A percentile compares a stretch with the other conserved stretches of the same genome.
These are phyloP conservation scores for Orycteropus afer DNA, from an alignment of 2,113 vertebrate genomes.

Conservation along the genomic window DNA sequence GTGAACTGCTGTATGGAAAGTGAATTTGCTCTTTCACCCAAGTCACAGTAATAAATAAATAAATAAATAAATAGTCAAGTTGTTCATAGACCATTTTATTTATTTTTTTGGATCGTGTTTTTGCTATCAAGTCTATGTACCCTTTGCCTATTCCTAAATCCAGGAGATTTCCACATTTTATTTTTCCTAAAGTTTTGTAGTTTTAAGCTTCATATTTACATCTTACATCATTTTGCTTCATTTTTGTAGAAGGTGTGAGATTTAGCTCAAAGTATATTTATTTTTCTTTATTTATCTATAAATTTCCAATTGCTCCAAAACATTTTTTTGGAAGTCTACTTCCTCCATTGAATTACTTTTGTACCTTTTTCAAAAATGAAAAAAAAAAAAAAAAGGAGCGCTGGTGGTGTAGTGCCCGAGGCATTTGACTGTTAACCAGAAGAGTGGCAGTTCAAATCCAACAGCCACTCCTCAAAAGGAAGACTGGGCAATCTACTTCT, in stretches of 20 bases:
- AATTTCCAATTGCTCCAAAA: background rate
- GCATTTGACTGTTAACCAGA: too few relatives aligned
- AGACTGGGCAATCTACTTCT: too few relatives aligned
- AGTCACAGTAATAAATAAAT: too few relatives aligned
- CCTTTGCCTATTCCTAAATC: background rate
- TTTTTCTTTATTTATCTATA: background rate
- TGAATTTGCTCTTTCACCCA: too few relatives aligned
- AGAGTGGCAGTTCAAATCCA: too few relatives aligned
- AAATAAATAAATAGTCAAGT: too few relatives aligned
- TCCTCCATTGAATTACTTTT: background rate
- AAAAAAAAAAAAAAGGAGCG: too few relatives aligned
- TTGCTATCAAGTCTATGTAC: background rate
- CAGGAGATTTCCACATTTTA: background rate
- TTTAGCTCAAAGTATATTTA: background rate
- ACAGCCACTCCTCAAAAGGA: too few relatives aligned
- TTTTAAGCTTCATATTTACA: background rate
- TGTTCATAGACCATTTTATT: background rate
- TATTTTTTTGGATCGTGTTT: background rate
- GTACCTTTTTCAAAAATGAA: too few relatives aligned
- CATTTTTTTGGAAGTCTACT: background rate
- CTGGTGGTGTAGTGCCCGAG: too few relatives aligned
- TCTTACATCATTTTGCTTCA: background rate
- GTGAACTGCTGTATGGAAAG: too few relatives aligned
- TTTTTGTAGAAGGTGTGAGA: background rate
- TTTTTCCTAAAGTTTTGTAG: background rate